phyloP scores from a whole-genome alignment of 2,888 invertebrate genomes.

The Microctonus aethiopoides region DNA sequence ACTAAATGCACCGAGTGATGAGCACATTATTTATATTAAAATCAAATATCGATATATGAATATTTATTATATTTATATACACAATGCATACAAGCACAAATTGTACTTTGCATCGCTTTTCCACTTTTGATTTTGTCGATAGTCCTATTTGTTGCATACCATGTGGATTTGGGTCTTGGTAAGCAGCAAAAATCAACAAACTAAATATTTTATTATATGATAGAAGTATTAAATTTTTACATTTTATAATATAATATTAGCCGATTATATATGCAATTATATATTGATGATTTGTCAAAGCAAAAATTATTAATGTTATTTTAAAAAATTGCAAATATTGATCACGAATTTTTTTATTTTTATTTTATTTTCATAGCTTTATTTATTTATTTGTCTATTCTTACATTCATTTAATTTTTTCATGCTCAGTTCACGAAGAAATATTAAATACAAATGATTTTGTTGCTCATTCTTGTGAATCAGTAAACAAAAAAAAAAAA shows the following conservation, averaged over 20 bases:
- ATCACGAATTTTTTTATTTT: too few species aligned
- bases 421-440: neutral
- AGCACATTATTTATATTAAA: slow-evolving; percentile 2
- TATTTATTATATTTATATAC: slow-evolving; percentile 20
- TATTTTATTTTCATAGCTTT: neutral
- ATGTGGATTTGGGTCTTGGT: slow-evolving; percentile 68
- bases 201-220: slow-evolving; percentile 19
- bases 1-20: neutral
- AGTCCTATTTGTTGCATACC: slow-evolving; percentile 68
- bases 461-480: slow-evolving; percentile 10
- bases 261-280: too few species aligned
- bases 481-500: neutral
- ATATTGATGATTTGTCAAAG: too few species aligned
- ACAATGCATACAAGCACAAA: slow-evolving; percentile 48
- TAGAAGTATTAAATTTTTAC: neutral
- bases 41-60: slow-evolving; percentile 17
- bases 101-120: slow-evolving; percentile 66
- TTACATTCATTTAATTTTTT: slow-evolving; percentile 9
- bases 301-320: too few species aligned
- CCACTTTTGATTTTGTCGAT: slow-evolving; percentile 64
- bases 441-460: neutral
- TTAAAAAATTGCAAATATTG: too few species aligned
- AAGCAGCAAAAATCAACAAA: slow-evolving; percentile 57
- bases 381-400: slow-evolving; percentile 42
- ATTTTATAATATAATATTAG: too few species aligned